These are phyloP conservation scores for Plutella xylostella DNA, from an alignment of 2,888 invertebrate species.

Conservation along the genomic window DNA sequence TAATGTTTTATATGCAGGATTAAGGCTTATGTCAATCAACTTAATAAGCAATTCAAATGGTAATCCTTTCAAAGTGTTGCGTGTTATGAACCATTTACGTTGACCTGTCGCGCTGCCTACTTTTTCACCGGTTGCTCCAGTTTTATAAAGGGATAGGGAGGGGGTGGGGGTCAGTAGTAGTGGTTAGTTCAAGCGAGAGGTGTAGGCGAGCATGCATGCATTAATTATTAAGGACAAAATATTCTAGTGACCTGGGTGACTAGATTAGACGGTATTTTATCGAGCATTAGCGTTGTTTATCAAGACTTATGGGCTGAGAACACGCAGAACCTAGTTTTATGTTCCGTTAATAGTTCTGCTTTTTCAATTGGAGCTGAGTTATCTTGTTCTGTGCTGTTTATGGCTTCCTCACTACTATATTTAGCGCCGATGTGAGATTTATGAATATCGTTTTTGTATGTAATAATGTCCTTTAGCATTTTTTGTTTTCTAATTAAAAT, in stretches of 20 bases:
- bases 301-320: neutral
- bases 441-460: too few relatives aligned
- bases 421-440: too few relatives aligned
- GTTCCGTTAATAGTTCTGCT: too few relatives aligned
- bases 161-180: neutral
- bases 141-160: neutral
- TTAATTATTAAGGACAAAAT: slow-evolving; percentile 6
- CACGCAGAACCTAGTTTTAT: neutral
- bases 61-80: slow-evolving; percentile 50
- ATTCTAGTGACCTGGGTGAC: neutral
- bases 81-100: slow-evolving; percentile 22
- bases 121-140: slow-evolving; percentile 1
- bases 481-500: too few relatives aligned
- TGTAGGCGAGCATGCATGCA: slow-evolving; percentile 2
- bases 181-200: neutral
- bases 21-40: slow-evolving; percentile 56
- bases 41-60: slow-evolving; percentile 63
- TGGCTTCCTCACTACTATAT: too few relatives aligned
- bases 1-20: slow-evolving; percentile 39
- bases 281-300: neutral
- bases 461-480: too few relatives aligned
- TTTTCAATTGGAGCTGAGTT: neutral
- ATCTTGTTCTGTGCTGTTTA: neutral
- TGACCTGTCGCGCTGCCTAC: slow-evolving; percentile 21
- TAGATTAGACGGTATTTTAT: slow-evolving; percentile 3